Conservation (phyloP, 2,888 invertebrate genomes). For the Andrena trimmerana region DNA sequence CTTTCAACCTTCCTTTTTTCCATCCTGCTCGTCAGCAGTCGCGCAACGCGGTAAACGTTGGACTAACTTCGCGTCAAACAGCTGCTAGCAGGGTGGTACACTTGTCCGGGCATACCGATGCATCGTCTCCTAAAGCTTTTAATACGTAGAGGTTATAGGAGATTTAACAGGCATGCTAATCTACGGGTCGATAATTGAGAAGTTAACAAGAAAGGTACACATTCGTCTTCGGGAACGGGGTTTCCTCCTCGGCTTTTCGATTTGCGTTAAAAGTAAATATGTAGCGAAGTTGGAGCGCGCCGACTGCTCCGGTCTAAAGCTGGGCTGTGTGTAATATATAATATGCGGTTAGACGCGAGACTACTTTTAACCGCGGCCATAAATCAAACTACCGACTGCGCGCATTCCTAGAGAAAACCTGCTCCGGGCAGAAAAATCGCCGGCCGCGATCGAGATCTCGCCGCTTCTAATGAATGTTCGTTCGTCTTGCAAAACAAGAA, state of each 20-base stretch:
- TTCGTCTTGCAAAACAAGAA: slow-evolving; percentile 33
- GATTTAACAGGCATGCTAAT: too few species aligned
- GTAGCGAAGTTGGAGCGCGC: slow-evolving; percentile 42
- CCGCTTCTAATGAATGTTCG: slow-evolving; percentile 61
- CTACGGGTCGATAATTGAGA: neutral
- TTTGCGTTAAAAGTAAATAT: slow-evolving; percentile 53
- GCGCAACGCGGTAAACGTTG: slow-evolving; percentile 1
- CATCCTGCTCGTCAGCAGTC: neutral
- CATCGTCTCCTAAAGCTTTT: too few species aligned
- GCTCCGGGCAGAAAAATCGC: slow-evolving; percentile 70
- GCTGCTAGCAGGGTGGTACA: neutral
- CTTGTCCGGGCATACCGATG: neutral
- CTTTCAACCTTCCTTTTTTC: slow-evolving; percentile 8
- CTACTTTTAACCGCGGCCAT: slow-evolving; percentile 73
- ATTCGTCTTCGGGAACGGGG: slow-evolving; percentile 23
- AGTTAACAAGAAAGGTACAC: slow-evolving; percentile 4
- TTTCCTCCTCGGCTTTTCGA: slow-evolving; percentile 18
- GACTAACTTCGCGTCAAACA: neutral
- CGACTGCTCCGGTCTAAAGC: slow-evolving; percentile 51
- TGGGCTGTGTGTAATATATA: slow-evolving; percentile 66
- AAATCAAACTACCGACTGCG: slow-evolving; percentile 78
- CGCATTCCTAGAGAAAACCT: slow-evolving; percentile 80
- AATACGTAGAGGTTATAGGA: too few species aligned
- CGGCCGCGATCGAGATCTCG: slow-evolving; percentile 52
- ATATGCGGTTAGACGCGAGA: slow-evolving; percentile 74